Evolutionary conservation across 2,797 vertebrate genomes (phyloP), one percentile per base, ranked within the genome.

Genomic region (Sparidentex hasta): DNA sequence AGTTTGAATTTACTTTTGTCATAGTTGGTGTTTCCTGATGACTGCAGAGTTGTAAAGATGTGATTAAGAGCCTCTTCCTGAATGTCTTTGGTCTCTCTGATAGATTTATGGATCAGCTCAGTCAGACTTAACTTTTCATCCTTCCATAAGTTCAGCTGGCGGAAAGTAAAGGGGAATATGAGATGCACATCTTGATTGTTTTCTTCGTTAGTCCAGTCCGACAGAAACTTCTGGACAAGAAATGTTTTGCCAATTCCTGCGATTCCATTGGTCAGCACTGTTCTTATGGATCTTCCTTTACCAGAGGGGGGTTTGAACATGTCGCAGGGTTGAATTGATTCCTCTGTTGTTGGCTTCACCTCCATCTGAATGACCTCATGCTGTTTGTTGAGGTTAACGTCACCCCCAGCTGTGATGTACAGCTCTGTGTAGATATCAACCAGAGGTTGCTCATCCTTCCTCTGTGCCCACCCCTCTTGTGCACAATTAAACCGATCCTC

Each of bases 371-470:
- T 46, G 33, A 33, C 33, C 33, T 33, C 33, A 33, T 33, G 33
- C 33, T 33, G 33, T 33, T 33, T 33, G 33, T 33, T 33, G 62
- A 83, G 57, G 41, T 70, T 43, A 1, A 61, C 4, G 1, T 56
- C 48, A 12, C n/a, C 17, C 1, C 71, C 63, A 0, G 66, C 51
- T 1, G 76, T 63, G 21, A 82, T 2, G 55, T 70, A 56, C 27
- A 82, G 65, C 13, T 82, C 70, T 1, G 70, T 78, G 61, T 82
- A 82, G 50, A 82, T 61, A 21, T 83, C 76, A 3, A 16, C 56
- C 63, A 83, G 38, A 58, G n/a, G 51, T 12, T 47, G 29, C 3
- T 51, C 21, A 2, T 51, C 27, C 56, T 11, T 72, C 46, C 5
- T 62, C 46, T 11, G 44, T 25, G 5, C 6, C 81, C 76, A 76